phyloP scores from a whole-genome alignment of 2,113 vertebrate species.

The Benitochromis conjunctus region DNA sequence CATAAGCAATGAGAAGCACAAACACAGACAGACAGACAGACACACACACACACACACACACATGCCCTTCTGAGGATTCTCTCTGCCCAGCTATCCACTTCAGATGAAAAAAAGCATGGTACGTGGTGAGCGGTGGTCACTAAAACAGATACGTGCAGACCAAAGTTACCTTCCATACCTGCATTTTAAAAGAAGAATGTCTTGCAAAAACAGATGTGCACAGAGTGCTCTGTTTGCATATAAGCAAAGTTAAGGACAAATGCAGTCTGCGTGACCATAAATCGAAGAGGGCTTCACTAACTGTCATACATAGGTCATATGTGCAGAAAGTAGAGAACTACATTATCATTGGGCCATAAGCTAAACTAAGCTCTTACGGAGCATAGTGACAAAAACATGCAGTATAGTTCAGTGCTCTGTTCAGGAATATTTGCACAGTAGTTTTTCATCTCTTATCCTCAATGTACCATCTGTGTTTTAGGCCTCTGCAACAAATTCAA shows the following conservation, averaged over 20 bases:
- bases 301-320: not conserved
- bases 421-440: not conserved
- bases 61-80: conserved; percentile 3
- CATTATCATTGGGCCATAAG: not conserved
- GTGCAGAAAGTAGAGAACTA: not conserved
- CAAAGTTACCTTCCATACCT: not conserved
- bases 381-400: not conserved
- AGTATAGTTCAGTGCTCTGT: not conserved
- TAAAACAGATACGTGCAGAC: not conserved
- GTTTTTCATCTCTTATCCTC: not conserved
- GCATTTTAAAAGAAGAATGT: not conserved
- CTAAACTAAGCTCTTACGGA: not conserved
- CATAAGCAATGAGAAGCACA: conserved; percentile 70
- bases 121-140: not conserved
- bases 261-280: not conserved
- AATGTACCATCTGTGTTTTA: conserved; percentile 18
- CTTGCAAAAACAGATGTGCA: not conserved
- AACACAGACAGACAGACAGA: conserved; percentile 41
- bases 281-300: not conserved
- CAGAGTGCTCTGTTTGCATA: not conserved
- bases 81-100: conserved; percentile 37
- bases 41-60: conserved; percentile 8
- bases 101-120: conserved; percentile 24
- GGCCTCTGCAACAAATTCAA: conserved; percentile 26
- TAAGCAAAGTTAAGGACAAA: not conserved